Evolutionary conservation across 2,888 invertebrate species (phyloP).

Genomic region (Microplitis manilae): DNA sequence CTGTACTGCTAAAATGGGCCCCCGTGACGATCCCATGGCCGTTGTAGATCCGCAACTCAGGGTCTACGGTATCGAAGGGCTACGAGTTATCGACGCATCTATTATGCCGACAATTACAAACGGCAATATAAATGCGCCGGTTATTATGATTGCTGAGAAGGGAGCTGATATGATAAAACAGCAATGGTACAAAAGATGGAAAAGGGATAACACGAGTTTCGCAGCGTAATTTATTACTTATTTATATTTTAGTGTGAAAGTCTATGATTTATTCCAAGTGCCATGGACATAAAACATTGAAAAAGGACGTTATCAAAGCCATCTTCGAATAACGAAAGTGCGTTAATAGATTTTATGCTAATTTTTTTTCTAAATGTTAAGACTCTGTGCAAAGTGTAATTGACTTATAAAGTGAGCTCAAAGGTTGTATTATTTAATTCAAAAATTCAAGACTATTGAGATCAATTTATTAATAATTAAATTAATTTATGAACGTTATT

Average conservation of each 20-base stretch:
- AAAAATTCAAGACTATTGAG: too few species aligned
- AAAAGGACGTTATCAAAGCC: background rate
- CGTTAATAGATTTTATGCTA: too few species aligned
- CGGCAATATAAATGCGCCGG: slow-evolving; percentile 90
- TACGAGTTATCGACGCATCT: slow-evolving; percentile 89
- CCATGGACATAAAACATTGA: background rate
- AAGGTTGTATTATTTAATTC: too few species aligned
- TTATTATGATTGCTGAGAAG: slow-evolving; percentile 91
- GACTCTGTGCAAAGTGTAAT: too few species aligned
- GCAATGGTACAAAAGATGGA: slow-evolving; percentile 75
- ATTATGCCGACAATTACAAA: slow-evolving; percentile 91
- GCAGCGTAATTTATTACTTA: background rate
- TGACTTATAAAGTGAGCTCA: too few species aligned
- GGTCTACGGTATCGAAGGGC: slow-evolving; percentile 84
- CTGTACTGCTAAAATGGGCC: slow-evolving; percentile 90
- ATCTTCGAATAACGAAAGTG: too few species aligned
- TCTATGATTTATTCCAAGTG: background rate
- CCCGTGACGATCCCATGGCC: slow-evolving; percentile 81
- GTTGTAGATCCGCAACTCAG: slow-evolving; percentile 85
- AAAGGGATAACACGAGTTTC: slow-evolving; percentile 46
- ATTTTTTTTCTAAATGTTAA: too few species aligned
- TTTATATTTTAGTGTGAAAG: background rate
- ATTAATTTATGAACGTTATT: too few species aligned
- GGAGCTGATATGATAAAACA: slow-evolving; percentile 87
- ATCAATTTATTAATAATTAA: too few species aligned